A percentile compares a stretch with the other conserved stretches of the same genome.
Evolutionary conservation across 2,888 invertebrate genomes (phyloP).

Genomic region (Lottia gigantea): DNA sequence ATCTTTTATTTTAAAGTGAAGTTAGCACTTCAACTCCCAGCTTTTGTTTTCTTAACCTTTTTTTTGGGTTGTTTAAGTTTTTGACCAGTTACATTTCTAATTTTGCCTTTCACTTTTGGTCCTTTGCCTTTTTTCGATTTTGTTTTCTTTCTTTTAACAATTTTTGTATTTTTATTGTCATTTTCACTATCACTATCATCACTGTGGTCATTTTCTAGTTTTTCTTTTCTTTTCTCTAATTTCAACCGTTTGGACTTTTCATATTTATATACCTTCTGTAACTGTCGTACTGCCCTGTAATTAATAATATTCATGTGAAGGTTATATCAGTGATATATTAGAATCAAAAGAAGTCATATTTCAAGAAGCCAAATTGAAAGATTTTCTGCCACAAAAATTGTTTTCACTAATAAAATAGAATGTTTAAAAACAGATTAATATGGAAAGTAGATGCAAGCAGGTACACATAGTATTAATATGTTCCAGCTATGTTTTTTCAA

Average conservation of each 20-base stretch:
- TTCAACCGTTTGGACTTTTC: neutral
- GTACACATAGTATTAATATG: no score
- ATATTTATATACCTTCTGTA: slow-evolving; percentile 1
- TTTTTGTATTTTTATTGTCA: neutral
- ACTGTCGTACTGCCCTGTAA: slow-evolving; percentile 1
- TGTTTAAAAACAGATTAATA: no score
- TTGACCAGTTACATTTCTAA: neutral
- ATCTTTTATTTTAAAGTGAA: no score
- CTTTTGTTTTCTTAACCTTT: neutral
- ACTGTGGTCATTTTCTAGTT: neutral
- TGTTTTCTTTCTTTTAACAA: neutral
- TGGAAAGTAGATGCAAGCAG: no score
- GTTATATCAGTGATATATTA: no score
- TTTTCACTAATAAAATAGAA: no score
- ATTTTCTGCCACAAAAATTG: no score
- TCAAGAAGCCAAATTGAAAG: no score
- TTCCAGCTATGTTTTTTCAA: no score
- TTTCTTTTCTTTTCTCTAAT: neutral
- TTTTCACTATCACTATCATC: neutral
- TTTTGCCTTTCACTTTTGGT: neutral
- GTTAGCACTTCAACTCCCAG: neutral
- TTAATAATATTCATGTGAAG: no score
- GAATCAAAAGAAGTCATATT: no score
- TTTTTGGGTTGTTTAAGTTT: slow-evolving; percentile 1
- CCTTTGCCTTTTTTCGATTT: neutral